Evolutionary conservation across 2,797 vertebrate genomes (phyloP), one percentile per base, ranked within the genome.

Genomic region (Amphiprion clarkii): DNA sequence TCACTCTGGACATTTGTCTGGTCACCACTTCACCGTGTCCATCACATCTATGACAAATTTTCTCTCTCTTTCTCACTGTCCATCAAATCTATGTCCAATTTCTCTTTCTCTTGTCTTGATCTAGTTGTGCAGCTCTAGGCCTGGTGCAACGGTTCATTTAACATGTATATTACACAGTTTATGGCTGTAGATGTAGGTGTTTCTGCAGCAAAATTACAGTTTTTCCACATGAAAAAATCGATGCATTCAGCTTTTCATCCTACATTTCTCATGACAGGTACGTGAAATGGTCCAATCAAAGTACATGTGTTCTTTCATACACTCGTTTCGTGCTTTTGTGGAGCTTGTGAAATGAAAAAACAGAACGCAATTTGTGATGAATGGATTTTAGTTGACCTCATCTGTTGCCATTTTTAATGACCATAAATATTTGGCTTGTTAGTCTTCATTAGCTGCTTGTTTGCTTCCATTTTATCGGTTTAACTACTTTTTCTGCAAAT

Each of bases 141-240:
- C 33, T n/a, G 56, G 60, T 63, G 76, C 62, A 85, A 85, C 19
- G 25, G 68, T 36, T 78, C 60, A 82, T 89, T 84, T 75, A 72
- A 75, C 71, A 59, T 51, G 23, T 44, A 36, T 44, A 71, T 59
- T 56, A 66, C 14, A 31, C 31, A 31, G 52, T 39, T 84, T 57
- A 69, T 48, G 29, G 71, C 64, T 68, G 36, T 23, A 33, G 21
- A 46, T 71, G 48, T 25, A 61, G 56, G 67, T 58, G 14, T 58
- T 36, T 66, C 40, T 48, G 29, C 3, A 16, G 31, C 39, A 36
- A 42, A 60, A 63, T 14, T 17, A 3, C 1, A 8, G 2, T 51
- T 76, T 78, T 71, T 56, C 58, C 42, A 59, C 58, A 74, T 49
- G 60, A 74, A 59, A 42, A 46, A 76, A 17, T 48, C 39, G 29